Base-by-base conservation (phyloP, 2,113 vertebrate species). In the Odontesthes bonariensis region DNA sequence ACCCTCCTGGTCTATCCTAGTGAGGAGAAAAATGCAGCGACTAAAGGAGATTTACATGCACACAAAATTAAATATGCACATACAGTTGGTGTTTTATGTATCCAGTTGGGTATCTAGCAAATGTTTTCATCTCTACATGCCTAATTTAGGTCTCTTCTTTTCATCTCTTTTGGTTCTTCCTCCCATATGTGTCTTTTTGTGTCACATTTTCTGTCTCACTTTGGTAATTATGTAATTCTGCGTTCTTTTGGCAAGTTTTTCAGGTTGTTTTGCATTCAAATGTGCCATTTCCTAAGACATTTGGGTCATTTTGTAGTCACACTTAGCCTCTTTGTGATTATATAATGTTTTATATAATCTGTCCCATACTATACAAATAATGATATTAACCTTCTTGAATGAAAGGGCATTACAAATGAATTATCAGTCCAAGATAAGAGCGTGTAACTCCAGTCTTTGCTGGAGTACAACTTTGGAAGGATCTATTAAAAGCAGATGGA, bases 351-450 rank as follows among this genome's bases (percentile, higher is more conserved):
- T n/a, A n/a, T n/a, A n/a, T n/a, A 19, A 59, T 20, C 11, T 40
- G 19, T 13, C 6, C 35, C 20, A 20, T 20, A 38, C 46, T 23
- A 38, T n/a, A 35, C 46, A n/a, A 40, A 27, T 46, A 40, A 40
- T 49, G 47, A 70, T 70, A 51, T 49, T 59, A 49, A 35, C 32
- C 23, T 12, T 55, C 6, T 69, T 17, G 57, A 47, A 51, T 23
- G 20, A 49, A n/a, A 49, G 14, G 46, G 46, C 17, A 19, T n/a
- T 19, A 17, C 6, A 59, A 32, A 58, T 13, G 11, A 59, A 38
- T 22, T 20, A 59, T 70, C 31, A 49, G 11, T 14, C 35, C 35
- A 44, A 13, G n/a, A 47, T 35, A 69, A 47, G 13, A 22, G 46
- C 0, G n/a, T 17, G 5, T 47, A 19, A n/a, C 31, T 47, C 3